These are phyloP conservation scores for Enteromius paludinosus DNA, from an alignment of 2,797 vertebrate species.

Conservation along the genomic window DNA sequence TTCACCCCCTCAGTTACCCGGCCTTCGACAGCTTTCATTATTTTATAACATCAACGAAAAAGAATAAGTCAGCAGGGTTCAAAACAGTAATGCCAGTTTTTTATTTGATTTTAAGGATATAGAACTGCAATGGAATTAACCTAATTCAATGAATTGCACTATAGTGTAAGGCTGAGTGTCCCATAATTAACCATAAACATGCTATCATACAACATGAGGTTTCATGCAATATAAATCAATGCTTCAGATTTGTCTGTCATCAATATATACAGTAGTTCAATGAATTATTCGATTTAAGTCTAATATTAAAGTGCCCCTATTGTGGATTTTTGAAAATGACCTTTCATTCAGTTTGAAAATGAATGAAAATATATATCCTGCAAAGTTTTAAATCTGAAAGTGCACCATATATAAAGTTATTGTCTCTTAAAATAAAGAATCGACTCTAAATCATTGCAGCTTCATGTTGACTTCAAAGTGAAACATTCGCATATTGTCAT, in stretches of 20 bases:
- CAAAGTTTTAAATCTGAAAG: too few species aligned
- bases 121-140: background rate
- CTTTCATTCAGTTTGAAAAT: too few species aligned
- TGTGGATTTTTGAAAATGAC: too few species aligned
- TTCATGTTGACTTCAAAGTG: too few species aligned
- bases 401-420: too few species aligned
- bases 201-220: background rate
- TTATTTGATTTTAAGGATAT: background rate
- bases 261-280: background rate
- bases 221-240: background rate
- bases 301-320: background rate
- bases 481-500: too few species aligned
- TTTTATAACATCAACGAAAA: background rate
- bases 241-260: background rate
- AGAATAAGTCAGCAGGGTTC: background rate
- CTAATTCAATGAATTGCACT: background rate
- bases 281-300: background rate
- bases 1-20: background rate
- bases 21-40: conserved; percentile 10
- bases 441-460: too few species aligned
- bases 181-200: background rate
- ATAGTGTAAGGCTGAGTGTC: background rate
- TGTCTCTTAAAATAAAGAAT: too few species aligned
- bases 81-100: background rate
- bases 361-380: too few species aligned